Evolutionary conservation across 2,888 invertebrate genomes (phyloP), one percentile per base, ranked within the genome.

Genomic region (Colostygia pectinataria): DNA sequence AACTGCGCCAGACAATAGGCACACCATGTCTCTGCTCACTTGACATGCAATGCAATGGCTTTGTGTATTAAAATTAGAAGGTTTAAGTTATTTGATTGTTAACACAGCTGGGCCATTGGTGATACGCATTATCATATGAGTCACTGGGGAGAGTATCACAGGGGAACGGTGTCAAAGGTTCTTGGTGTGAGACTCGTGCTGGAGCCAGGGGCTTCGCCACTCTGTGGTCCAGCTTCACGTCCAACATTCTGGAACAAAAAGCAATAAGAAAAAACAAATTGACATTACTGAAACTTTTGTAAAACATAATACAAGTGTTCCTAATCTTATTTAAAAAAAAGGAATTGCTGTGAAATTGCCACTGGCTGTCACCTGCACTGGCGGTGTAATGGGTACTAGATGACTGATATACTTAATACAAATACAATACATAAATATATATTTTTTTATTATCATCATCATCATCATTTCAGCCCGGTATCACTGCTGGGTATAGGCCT

Each of bases 151-250:
- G 71, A 74, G 63, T 74, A 88, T 88, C 87, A 89, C 89, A 89
- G 83, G 66, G 86, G 85, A 65, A 88, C 86, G 33, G 82, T 74
- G 53, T 85, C 88, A 54, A 83, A 86, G 56, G 83, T 79, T 63
- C 88, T 83, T 4, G 79, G 73, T 50, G 84, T 75, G 53, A 89
- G 75, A 66, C 84, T 89, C 53, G 90, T 90, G 71, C 90, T 91
- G 52, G 93, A 93, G 32, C 93, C 93, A 0, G 92, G 91, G n/a
- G 93, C 92, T 68, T 93, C 92, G 31, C 92, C 92, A 50, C 92
- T 86, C 61, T 93, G 93, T 28, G 91, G 91, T 7, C 91, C 91
- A 50, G 91, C 86, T 66, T 91, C 92, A 34, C 92, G 86, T 7
- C 88, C 87, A 47, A 81, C 70, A 77, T 90, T 90, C 91, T 91